These are phyloP conservation scores for Rousettus leschenaultii DNA, from an alignment of 2,113 vertebrate genomes.

Conservation along the genomic window DNA sequence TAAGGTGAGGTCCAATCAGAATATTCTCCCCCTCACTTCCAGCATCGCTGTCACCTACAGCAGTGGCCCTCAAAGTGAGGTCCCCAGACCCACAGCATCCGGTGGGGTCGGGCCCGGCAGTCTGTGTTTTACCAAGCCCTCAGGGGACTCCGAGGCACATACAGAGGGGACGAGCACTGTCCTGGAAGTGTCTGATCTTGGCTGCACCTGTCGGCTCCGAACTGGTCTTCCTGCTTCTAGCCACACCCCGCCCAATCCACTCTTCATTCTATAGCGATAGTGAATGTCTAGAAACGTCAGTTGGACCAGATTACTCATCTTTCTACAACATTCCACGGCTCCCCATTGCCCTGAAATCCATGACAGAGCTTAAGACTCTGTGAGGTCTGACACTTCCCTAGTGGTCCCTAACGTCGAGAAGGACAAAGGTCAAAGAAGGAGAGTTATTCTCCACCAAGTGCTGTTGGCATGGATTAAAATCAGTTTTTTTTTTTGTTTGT, in stretches of 20 bases:
- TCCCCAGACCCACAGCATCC: no score
- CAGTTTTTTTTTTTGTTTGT: no score
- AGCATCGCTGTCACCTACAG: background rate
- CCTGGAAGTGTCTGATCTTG: background rate
- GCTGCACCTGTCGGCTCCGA: background rate
- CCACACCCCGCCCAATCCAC: background rate
- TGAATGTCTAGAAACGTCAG: background rate
- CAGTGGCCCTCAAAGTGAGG: background rate
- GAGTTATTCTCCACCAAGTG: no score
- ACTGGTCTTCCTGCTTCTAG: background rate
- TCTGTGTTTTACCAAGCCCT: background rate
- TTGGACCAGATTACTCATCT: background rate
- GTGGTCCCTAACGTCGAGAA: background rate
- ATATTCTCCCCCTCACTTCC: background rate
- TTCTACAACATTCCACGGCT: background rate
- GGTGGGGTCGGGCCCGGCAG: background rate
- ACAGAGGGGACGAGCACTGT: no score
- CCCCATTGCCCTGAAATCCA: background rate
- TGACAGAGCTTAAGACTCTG: background rate
- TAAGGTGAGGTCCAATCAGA: fast-evolving
- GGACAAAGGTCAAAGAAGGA: background rate
- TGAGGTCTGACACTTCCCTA: background rate
- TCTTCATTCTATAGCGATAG: background rate
- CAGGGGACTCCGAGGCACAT: background rate
- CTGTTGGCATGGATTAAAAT: no score